These are phyloP conservation scores for Festucalex cinctus DNA, from an alignment of 2,113 vertebrate genomes.

Conservation along the genomic window DNA sequence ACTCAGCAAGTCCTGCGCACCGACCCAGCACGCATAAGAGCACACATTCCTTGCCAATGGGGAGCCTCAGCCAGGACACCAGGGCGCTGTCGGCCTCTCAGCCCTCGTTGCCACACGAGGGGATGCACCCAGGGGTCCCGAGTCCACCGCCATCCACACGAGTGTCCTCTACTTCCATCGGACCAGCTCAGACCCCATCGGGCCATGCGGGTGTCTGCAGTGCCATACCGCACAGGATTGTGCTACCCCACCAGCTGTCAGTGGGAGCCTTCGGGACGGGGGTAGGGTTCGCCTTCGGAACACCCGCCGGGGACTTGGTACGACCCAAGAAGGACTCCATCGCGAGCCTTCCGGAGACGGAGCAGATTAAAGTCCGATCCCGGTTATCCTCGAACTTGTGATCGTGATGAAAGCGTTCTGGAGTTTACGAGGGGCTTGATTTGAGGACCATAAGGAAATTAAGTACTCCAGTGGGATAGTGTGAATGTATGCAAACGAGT, in stretches of 20 bases:
- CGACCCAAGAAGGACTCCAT: constrained; percentile 78
- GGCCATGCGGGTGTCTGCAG: constrained; percentile 56
- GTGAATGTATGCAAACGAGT: constrained; percentile 66
- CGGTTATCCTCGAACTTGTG: constrained; percentile 96
- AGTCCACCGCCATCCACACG: constrained; percentile 77
- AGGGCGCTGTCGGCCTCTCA: constrained; percentile 89
- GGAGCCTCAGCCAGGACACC: constrained; percentile 84
- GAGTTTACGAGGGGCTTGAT: constrained; percentile 16
- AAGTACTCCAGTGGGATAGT: constrained; percentile 46
- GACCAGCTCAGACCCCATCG: constrained; percentile 54
- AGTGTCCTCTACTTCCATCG: constrained; percentile 80
- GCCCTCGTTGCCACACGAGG: constrained; percentile 87
- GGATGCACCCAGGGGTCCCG: constrained; percentile 64
- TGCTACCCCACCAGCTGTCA: constrained; percentile 78
- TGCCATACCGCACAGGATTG: constrained; percentile 64
- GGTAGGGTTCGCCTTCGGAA: constrained; percentile 36
- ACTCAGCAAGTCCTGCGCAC: constrained; percentile 71
- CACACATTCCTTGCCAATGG: constrained; percentile 81
- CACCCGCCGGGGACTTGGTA: constrained; percentile 69
- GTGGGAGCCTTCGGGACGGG: constrained; percentile 64
- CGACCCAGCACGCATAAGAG: constrained; percentile 78
- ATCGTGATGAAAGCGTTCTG: constrained; percentile 65
- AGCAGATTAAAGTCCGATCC: constrained; percentile 79
- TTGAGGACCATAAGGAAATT: constrained; percentile 9
- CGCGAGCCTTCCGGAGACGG: constrained; percentile 79